Percentiles rank a stretch among this genome's conserved stretches.
These are phyloP conservation scores for Phanerotoma sp. DNA, from an alignment of 2,888 invertebrate species.

Conservation along the genomic window DNA sequence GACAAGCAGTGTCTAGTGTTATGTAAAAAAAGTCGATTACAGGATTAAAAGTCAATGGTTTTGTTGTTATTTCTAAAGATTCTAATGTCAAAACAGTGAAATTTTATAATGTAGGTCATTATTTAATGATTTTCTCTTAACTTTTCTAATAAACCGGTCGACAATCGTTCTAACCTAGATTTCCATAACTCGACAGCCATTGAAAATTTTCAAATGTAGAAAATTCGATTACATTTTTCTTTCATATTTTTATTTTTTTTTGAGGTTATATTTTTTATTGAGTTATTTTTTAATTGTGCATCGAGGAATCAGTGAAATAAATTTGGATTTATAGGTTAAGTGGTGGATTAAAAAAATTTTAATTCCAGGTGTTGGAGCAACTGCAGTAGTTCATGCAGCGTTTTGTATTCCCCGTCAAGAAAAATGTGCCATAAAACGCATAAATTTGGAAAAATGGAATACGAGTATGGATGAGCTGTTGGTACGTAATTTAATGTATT, in stretches of 20 bases:
- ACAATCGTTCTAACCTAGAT: conserved; percentile 34
- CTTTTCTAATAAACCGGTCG: conserved; percentile 34
- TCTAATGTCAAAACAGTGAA: not conserved
- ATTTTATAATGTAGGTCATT: not conserved
- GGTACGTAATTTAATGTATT: conserved; percentile 63
- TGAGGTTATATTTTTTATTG: not conserved
- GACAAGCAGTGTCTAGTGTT: conserved; percentile 23
- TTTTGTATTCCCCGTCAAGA: conserved; percentile 87
- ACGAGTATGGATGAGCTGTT: conserved; percentile 98
- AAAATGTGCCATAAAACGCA: conserved; percentile 97
- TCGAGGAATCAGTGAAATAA: not conserved
- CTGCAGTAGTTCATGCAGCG: conserved; percentile 93
- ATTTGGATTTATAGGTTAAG: not conserved
- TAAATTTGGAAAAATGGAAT: conserved; percentile 99
- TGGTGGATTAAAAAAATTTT: not conserved
- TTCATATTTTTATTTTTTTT: too few species aligned
- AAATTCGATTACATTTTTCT: too few species aligned
- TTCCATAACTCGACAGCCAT: not conserved
- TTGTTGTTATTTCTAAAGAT: conserved; percentile 9
- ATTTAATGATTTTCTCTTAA: conserved; percentile 20
- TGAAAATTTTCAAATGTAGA: too few species aligned
- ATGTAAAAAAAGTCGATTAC: conserved; percentile 31
- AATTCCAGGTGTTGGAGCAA: conserved; percentile 85
- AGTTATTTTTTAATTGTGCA: not conserved
- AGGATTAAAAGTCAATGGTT: not conserved